Evolutionary conservation across 2,113 vertebrate species (phyloP).

Genomic region (Strix aluco): DNA sequence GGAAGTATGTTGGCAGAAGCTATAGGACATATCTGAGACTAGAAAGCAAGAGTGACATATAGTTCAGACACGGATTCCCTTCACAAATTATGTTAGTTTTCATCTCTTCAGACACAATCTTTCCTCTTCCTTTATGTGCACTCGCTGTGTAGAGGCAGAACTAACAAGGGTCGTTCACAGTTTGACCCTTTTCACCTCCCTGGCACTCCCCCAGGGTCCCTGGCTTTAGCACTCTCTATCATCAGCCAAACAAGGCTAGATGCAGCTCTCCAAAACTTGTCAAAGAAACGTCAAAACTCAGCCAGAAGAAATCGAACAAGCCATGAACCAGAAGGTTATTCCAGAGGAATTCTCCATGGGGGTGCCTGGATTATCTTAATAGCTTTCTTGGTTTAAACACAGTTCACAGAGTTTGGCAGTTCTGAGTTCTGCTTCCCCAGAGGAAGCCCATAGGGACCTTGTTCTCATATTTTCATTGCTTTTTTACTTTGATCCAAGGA

Average conservation of each 20-base stretch:
- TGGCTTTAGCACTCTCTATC: not conserved
- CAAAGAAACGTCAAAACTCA: not conserved
- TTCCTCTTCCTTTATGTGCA: not conserved
- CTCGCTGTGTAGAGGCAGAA: not conserved
- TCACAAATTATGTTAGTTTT: not conserved
- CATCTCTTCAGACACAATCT: not conserved
- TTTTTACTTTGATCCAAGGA: not conserved
- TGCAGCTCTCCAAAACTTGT: not conserved
- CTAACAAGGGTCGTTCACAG: not conserved
- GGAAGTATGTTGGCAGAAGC: not conserved
- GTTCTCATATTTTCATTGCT: not conserved
- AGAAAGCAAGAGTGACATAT: not conserved
- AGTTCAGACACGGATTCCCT: not conserved
- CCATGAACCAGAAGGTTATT: not conserved
- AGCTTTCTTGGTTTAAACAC: not conserved
- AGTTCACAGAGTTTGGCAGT: not conserved
- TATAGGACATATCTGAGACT: rapidly evolving
- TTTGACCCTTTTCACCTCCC: not conserved
- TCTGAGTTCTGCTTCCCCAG: not conserved
- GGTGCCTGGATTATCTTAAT: not conserved
- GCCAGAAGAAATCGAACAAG: not conserved
- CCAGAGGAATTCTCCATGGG: not conserved
- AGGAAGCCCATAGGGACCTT: not conserved
- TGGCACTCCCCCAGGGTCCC: not conserved
- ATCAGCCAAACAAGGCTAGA: not conserved